Base-by-base conservation (phyloP, 2,888 invertebrate species). In the Mystacides longicornis region DNA sequence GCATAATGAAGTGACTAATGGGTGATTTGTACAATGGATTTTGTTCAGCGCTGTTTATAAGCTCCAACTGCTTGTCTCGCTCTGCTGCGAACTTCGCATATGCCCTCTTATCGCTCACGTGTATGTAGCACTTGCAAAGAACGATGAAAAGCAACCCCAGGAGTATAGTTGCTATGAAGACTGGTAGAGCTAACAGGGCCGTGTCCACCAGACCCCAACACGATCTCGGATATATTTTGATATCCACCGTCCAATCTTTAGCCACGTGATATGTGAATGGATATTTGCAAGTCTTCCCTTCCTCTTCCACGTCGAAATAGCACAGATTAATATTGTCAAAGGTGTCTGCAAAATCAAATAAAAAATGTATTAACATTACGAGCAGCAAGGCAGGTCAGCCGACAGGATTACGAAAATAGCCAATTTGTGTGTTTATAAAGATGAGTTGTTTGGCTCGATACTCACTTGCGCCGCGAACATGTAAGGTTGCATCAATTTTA, bases 21-120 rank as follows among this genome's bases (percentile, higher is more conserved):
- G 84, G 82, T n/a, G 82, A 78, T 61, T 74, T 78, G 62, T 84
- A 86, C 56, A 86, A 64, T 1, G 86, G 86, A 66, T 83, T 85
- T 19, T 31, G 9, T 11, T 77, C 63, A 16, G 63, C 58, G 14
- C 56, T 57, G 49, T 73, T 70, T 54, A 72, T 72, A 68, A 71
- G 69, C 45, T 71, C 64, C 45, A 71, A 67, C 52, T 70, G 68
- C 49, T 74, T 74, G 52, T 73, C 66, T 0, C 76, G 74, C 63
- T 77, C 75, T 31, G 72, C 67, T 4, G 69, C 62, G 58, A 82
- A 82, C 54, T 71, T 74, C 0, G 77, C 79, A 60, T 75, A 81
- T 1, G 81, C 81, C 21, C 75, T 66, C 23, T 75, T 74, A 62
- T 82, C 81, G 1, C 76, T 75, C 0, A 72, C 64, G 1, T 74